Evolutionary conservation across 2,113 vertebrate genomes (phyloP).

Genomic region (Xiphorhynchus elegans): DNA sequence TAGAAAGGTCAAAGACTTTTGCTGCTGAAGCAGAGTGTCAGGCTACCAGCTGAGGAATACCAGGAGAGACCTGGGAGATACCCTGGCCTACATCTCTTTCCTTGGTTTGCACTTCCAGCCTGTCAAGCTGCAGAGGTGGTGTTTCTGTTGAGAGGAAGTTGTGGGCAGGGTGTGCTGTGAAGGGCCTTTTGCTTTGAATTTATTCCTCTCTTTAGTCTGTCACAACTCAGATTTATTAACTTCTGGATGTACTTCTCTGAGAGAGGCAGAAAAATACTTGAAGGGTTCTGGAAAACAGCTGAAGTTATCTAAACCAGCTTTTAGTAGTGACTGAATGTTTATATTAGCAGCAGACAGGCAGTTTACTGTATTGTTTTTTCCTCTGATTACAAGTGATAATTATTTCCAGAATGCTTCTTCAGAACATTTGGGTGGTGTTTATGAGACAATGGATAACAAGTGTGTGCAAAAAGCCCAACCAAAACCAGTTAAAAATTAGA

Average conservation of each 20-base stretch:
- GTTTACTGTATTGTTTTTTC: background rate
- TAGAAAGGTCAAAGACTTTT: background rate
- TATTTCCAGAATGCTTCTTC: slow-evolving; percentile 3
- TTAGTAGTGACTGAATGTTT: background rate
- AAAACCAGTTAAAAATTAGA: background rate
- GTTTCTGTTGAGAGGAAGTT: background rate
- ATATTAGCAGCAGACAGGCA: background rate
- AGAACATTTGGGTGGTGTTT: background rate
- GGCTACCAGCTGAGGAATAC: background rate
- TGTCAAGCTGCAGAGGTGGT: background rate
- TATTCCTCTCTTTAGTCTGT: slow-evolving; percentile 1
- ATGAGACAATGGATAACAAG: background rate
- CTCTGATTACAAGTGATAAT: background rate
- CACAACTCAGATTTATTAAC: slow-evolving; percentile 24
- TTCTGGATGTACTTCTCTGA: background rate
- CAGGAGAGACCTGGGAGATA: background rate
- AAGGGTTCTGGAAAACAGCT: slow-evolving; percentile 9
- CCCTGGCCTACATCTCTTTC: background rate
- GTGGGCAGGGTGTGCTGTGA: background rate
- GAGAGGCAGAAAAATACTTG: background rate
- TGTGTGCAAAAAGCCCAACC: background rate
- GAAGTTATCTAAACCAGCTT: slow-evolving; percentile 20
- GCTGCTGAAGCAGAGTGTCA: background rate
- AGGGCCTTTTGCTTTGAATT: slow-evolving; percentile 13
- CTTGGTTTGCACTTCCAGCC: background rate